A percentile compares a stretch with the other conserved stretches of the same genome.
Evolutionary conservation across 2,888 invertebrate species (phyloP).

Genomic region (Ormyrus pomaceus): DNA sequence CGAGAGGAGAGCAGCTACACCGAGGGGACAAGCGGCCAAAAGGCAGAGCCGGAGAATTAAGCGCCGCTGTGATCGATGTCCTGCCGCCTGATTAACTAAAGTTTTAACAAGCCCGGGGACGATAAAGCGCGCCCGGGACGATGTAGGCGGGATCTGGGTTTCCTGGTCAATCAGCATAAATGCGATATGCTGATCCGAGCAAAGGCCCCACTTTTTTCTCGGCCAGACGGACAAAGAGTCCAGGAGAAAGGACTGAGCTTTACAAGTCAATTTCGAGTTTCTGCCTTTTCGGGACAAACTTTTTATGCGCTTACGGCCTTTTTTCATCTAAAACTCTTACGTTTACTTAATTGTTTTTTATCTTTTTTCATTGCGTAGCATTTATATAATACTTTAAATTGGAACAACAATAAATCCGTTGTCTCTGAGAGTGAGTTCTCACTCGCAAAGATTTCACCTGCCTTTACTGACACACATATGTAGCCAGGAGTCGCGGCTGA

Average conservation of each 20-base stretch:
- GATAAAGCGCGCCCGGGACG: constrained; percentile 63
- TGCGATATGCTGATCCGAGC: constrained; percentile 58
- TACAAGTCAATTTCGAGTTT: constrained; percentile 63
- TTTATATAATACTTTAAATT: too few species aligned
- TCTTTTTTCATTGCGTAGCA: too few species aligned
- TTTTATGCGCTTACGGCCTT: neutral
- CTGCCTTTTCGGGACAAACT: neutral
- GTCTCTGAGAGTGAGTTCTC: too few species aligned
- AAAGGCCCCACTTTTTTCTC: constrained; percentile 50
- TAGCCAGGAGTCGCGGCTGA: constrained; percentile 33
- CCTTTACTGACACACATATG: too few species aligned
- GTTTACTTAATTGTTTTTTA: too few species aligned
- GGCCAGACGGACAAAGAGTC: constrained; percentile 38
- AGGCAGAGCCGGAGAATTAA: constrained; percentile 65
- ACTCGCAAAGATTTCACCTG: too few species aligned
- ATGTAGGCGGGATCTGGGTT: constrained; percentile 61
- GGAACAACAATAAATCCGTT: too few species aligned
- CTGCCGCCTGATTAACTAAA: constrained; percentile 72
- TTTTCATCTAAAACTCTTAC: too few species aligned
- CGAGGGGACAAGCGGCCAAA: neutral
- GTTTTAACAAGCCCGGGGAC: constrained; percentile 71
- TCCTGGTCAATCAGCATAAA: constrained; percentile 69
- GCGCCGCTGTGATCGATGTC: constrained; percentile 72
- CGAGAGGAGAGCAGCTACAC: constrained; percentile 1
- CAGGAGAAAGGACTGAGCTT: constrained; percentile 59